A percentile compares a stretch with the other conserved stretches of the same genome.
Conservation (phyloP, 2,888 invertebrate species). For the Notodonta dromedarius region DNA sequence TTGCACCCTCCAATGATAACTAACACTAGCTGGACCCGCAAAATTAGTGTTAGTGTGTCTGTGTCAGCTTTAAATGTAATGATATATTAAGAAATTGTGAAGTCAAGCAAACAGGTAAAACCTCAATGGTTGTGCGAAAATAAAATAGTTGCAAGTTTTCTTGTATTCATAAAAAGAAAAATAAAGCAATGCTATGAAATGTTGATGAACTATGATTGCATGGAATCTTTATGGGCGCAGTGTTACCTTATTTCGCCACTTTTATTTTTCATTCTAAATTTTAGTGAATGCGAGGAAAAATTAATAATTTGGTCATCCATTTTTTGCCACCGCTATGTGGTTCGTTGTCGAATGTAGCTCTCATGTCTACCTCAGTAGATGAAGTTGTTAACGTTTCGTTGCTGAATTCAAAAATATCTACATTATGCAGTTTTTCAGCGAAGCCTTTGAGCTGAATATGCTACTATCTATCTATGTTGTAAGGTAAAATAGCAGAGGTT, state of each 20-base stretch:
- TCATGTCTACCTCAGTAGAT: conserved; percentile 19
- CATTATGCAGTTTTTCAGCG: conserved; percentile 53
- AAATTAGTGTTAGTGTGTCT: conserved; percentile 47
- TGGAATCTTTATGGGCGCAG: too few species aligned
- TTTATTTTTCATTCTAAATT: too few species aligned
- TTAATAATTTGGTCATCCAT: conserved; percentile 12
- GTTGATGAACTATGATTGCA: too few species aligned
- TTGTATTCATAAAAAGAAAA: neutral
- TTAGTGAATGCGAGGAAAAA: too few species aligned
- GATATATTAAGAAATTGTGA: conserved; percentile 16
- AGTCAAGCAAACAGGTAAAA: conserved; percentile 34
- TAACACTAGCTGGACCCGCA: conserved; percentile 61
- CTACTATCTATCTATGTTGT: conserved; percentile 39
- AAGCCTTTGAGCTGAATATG: conserved; percentile 50
- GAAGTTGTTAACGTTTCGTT: conserved; percentile 47
- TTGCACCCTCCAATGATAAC: conserved; percentile 70
- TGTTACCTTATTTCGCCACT: too few species aligned
- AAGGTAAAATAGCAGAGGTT: conserved; percentile 24
- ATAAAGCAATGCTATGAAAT: too few species aligned
- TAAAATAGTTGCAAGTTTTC: neutral
- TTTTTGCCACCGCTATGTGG: conserved; percentile 8
- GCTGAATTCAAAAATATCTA: conserved; percentile 56
- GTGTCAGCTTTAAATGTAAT: too few species aligned
- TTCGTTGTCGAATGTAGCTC: neutral
- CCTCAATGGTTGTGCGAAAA: neutral